phyloP scores from a whole-genome alignment of 2,888 invertebrate genomes.

The Megaustenia siamemsis region DNA sequence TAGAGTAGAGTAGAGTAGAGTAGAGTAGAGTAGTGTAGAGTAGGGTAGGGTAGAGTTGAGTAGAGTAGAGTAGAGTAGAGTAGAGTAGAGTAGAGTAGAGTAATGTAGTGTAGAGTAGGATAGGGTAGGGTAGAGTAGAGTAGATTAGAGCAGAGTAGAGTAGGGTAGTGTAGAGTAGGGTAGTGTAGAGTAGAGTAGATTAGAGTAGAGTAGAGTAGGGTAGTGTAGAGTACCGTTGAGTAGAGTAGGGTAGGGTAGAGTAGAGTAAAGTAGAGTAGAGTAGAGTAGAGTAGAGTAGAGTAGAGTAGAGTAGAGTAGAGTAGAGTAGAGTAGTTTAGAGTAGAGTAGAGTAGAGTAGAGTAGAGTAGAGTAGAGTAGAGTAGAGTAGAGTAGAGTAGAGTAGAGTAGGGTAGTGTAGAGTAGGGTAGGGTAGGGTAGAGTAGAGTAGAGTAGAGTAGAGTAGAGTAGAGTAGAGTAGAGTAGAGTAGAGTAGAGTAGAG shows the following conservation, averaged over 20 bases:
- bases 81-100: conserved; percentile 35
- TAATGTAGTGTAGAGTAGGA: conserved; percentile 22
- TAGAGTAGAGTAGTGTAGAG: neutral
- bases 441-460: conserved; percentile 35
- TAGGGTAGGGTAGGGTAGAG: conserved; percentile 26
- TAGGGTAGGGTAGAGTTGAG: neutral
- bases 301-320: conserved; percentile 31
- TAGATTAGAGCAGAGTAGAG: neutral
- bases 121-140: neutral
- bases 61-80: conserved; percentile 6
- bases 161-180: neutral
- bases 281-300: conserved; percentile 36
- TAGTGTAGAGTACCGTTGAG: conserved; percentile 45
- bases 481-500: conserved; percentile 7
- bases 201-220: neutral
- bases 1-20: conserved; percentile 10
- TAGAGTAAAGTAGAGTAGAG: conserved; percentile 50
- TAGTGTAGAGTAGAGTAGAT: neutral
- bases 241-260: conserved; percentile 49
- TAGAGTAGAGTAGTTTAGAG: conserved; percentile 30
- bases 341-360: conserved; percentile 24
- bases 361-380: conserved; percentile 22
- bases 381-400: conserved; percentile 19
- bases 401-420: conserved; percentile 13
- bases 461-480: conserved; percentile 20